Evolutionary conservation across 2,113 vertebrate genomes (phyloP), one percentile per base, ranked within the genome.

Genomic region (Poeciliopsis prolifica): DNA sequence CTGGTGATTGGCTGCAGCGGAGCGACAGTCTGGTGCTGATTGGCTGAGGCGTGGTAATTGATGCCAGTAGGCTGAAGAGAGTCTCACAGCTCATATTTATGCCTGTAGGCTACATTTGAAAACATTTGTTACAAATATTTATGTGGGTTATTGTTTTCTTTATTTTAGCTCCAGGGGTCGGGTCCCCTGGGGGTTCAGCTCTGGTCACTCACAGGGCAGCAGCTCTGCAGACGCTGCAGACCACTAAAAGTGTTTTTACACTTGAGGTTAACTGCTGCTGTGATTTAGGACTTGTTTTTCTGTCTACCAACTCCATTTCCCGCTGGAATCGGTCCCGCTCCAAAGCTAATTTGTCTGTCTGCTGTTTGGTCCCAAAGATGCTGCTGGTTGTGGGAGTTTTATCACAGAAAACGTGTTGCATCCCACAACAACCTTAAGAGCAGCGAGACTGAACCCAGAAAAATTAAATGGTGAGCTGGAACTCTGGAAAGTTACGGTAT

Each of bases 351-450:
- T 73, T 70, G 0, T 42, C 40, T 48, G 69, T 83, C 26, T 69
- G n/a, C 62, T 62, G 60, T 64, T 65, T 26, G 65, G 62, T 71
- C 48, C 12, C 48, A 14, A 60, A 69, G 8, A 70, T 69, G 40
- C 61, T 28, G 14, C 67, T 12, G 24, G 31, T 81, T 61, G 62
- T 62, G 5, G 40, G 29, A 84, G 76, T 35, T 69, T 70, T 75
- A 70, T 77, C 26, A 24, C 30, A 33, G 19, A 83, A 77, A 80
- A 77, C 42, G 22, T 29, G 26, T 37, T 70, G 61, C 31, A 42
- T 60, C 30, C 14, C 60, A n/a, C 40, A 68, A 35, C 30, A 65
- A 22, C 10, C 14, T 35, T 11, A 2, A 61, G 24, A 12, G 42
- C 6, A 13, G 19, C 19, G 72, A 66, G 31, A 54, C 40, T 72